A percentile compares a stretch with the other conserved stretches of the same genome.
Conservation (phyloP, 1,140 invertebrate species). For the Phymastichus coffea region DNA sequence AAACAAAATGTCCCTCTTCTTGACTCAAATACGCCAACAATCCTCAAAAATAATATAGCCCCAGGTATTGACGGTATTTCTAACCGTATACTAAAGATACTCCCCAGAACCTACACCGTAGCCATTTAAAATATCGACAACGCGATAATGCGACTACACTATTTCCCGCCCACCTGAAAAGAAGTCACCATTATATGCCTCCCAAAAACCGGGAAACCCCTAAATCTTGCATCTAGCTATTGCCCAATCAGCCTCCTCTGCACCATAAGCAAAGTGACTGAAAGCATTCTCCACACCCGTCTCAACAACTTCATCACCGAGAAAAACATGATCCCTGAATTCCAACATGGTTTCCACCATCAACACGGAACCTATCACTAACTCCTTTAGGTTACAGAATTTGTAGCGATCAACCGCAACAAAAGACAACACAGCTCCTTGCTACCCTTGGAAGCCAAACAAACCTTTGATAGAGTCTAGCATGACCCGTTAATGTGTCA, state of each 20-base stretch:
- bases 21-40: too few species aligned
- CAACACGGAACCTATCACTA: slow-evolving; percentile 1
- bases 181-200: background rate
- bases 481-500: too few species aligned
- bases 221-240: slow-evolving; percentile 3
- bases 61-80: too few species aligned
- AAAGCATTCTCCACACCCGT: slow-evolving; percentile 10
- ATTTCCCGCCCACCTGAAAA: too few species aligned
- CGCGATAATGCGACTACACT: too few species aligned
- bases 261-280: slow-evolving; percentile 25
- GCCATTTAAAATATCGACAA: too few species aligned
- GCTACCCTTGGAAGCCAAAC: slow-evolving; percentile 32
- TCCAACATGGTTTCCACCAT: slow-evolving; percentile 10
- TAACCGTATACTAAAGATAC: too few species aligned
- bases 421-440: slow-evolving; percentile 10
- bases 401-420: slow-evolving; percentile 3
- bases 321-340: slow-evolving; percentile 13
- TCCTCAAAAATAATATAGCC: background rate
- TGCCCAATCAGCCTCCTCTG: too few species aligned
- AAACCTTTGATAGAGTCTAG: slow-evolving; percentile 41
- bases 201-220: background rate
- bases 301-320: too few species aligned
- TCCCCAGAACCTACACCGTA: too few species aligned
- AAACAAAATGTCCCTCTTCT: too few species aligned
- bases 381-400: background rate